Evolutionary conservation across 2,888 invertebrate genomes (phyloP).

Genomic region (Tortrix viridana): DNA sequence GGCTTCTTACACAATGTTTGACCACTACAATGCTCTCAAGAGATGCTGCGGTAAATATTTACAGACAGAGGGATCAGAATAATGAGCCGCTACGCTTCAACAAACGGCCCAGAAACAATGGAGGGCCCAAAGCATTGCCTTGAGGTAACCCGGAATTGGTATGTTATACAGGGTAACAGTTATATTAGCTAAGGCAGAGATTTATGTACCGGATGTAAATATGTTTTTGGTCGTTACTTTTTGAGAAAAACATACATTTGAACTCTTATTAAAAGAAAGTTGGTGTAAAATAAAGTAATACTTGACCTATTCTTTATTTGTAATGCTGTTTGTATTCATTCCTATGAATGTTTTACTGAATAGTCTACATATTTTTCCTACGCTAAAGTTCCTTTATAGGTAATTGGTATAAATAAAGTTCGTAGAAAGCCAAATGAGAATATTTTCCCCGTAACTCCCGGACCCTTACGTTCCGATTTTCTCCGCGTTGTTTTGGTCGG

Average conservation of each 20-base stretch:
- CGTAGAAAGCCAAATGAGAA: constrained; percentile 9
- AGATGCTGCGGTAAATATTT: constrained; percentile 28
- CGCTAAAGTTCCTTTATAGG: constrained; percentile 21
- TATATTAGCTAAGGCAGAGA: too few relatives aligned
- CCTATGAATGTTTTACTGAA: constrained; percentile 8
- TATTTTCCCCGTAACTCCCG: constrained; percentile 32
- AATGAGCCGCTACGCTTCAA: constrained; percentile 13
- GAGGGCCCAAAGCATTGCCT: constrained; percentile 6
- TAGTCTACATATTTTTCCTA: constrained; percentile 19
- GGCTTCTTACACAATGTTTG: constrained; percentile 29
- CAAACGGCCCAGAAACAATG: constrained; percentile 11
- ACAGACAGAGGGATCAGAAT: constrained; percentile 27
- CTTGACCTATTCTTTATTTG: too few relatives aligned
- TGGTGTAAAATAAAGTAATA: too few relatives aligned
- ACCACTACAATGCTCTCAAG: constrained; percentile 34
- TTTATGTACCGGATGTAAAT: too few relatives aligned
- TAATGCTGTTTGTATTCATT: too few relatives aligned
- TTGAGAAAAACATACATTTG: too few relatives aligned
- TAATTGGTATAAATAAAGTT: constrained; percentile 34
- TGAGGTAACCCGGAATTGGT: constrained; percentile 2
- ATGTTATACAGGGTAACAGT: background rate
- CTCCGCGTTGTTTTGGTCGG: constrained; percentile 29
- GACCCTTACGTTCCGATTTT: constrained; percentile 7
- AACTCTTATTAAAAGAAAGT: too few relatives aligned
- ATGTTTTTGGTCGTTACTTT: too few relatives aligned